Evolutionary conservation across 2,113 vertebrate species (phyloP), one percentile per base, ranked within the genome.

Genomic region (Coracopsis vasa): DNA sequence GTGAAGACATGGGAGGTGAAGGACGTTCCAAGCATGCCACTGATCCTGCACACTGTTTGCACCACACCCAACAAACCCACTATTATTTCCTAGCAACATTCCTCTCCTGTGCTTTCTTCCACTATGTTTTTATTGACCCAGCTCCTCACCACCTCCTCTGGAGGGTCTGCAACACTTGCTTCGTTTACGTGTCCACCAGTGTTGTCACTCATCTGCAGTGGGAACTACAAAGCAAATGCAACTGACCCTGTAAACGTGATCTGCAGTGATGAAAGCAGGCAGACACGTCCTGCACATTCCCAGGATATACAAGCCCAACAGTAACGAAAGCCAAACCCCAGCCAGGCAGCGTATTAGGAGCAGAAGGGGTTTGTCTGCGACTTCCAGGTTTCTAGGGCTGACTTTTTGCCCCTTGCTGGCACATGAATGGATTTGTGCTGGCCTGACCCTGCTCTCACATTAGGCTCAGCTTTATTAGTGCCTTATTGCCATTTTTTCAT

Each of bases 51-150:
- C 7, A 1, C 10, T 17, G 5, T n/a, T 80, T 39, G 13, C 65
- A 58, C 4, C 29, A 7, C 10, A 17, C 20, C 5, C 11, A n/a
- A 14, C 44, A 67, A 67, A 48, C 5, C 27, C 1, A 0, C 7
- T 5, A 1, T 45, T 56, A 1, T 21, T 67, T 61, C 8, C 33
- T 14, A 65, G 39, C 27, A 10, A 7, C 4, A 1, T 31, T 53
- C 42, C 25, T 27, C 64, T 39, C 70, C 37, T 31, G 19, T n/a
- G 7, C 42, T 62, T 87, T 16, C 53, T 10, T n/a, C 28, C 28
- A 2, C n/a, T 41, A 8, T 7, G 1, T 18, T 33, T 51, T 64
- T 17, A 54, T 16, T 18, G 41, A 42, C 9, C 31, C 51, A 11
- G 19, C 31, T 70, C 60, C 48, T 84, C 45, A 7, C 45, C 41